A percentile compares a stretch with the other conserved stretches of the same genome.
phyloP scores from a whole-genome alignment of 1,140 invertebrate species.

The Drosophila mauritiana region DNA sequence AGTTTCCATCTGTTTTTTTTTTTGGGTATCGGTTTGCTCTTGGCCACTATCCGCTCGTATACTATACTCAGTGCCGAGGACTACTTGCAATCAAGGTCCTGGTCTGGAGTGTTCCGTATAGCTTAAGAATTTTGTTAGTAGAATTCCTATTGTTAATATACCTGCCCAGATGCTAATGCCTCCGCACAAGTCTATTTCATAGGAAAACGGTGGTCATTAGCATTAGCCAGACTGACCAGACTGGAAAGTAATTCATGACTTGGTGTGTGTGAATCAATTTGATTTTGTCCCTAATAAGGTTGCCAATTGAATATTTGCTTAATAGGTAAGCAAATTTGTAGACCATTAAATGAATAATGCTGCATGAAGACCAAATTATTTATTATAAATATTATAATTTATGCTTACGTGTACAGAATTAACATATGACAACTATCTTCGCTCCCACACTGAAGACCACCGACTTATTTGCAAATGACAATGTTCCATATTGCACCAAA shows the following conservation, averaged over 20 bases:
- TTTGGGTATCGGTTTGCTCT: no score
- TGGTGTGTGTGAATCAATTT: conserved; percentile 17
- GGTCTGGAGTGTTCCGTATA: no score
- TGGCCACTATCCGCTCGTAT: no score
- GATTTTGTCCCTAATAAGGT: no score
- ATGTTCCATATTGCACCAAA: not conserved
- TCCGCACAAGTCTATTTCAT: conserved; percentile 14
- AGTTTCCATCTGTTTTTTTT: no score
- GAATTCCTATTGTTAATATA: no score
- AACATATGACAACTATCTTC: conserved; percentile 6
- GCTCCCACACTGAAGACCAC: conserved; percentile 10
- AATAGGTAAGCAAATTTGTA: conserved; percentile 29
- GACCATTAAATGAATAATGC: conserved; percentile 8
- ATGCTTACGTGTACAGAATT: not conserved
- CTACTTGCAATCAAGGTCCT: no score
- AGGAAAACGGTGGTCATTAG: no score
- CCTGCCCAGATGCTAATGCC: conserved; percentile 52
- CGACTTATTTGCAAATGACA: conserved; percentile 5
- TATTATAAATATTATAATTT: not conserved
- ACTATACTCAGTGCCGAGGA: no score
- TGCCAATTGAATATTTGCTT: conserved; percentile 6
- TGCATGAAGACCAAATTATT: not conserved
- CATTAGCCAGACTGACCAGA: not conserved
- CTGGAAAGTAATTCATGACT: not conserved
- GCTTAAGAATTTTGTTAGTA: no score